Evolutionary conservation across 1,140 invertebrate species (phyloP).

Genomic region (Chrysopa pallens): DNA sequence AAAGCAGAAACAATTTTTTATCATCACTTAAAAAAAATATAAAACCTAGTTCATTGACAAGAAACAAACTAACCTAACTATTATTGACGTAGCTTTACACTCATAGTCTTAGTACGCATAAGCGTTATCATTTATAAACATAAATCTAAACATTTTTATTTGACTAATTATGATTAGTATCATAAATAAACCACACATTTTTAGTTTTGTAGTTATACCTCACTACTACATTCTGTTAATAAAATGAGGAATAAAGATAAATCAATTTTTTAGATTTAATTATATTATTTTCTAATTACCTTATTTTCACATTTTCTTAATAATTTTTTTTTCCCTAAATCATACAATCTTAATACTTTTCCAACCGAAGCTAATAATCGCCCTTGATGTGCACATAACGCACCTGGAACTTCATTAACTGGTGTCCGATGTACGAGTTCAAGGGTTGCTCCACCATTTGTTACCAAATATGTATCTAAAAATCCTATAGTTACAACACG

Average conservation of each 20-base stretch:
- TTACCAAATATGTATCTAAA: conserved; percentile 74
- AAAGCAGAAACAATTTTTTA: conserved; percentile 6
- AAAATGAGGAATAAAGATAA: conserved; percentile 3
- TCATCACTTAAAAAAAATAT: conserved; percentile 5
- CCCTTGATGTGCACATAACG: conserved; percentile 84
- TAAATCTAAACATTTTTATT: too few species aligned
- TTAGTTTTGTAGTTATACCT: too few species aligned
- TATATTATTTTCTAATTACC: too few species aligned
- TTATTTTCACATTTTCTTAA: conserved; percentile 98
- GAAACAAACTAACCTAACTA: too few species aligned
- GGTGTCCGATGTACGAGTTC: conserved; percentile 88
- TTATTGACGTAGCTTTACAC: too few species aligned
- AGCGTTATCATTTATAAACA: too few species aligned
- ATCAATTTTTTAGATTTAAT: too few species aligned
- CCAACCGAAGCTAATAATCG: conserved; percentile 84
- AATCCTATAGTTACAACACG: conserved; percentile 59
- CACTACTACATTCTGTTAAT: background rate
- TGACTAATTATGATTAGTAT: too few species aligned
- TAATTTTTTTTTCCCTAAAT: conserved; percentile 93
- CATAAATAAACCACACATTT: too few species aligned
- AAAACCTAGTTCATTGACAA: too few species aligned
- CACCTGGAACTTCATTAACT: conserved; percentile 84
- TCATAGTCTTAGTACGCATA: too few species aligned
- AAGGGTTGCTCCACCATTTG: conserved; percentile 51
- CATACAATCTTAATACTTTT: conserved; percentile 80